Evolutionary conservation across 1,140 invertebrate genomes (phyloP).

Genomic region (Chironomus striatipennis): DNA sequence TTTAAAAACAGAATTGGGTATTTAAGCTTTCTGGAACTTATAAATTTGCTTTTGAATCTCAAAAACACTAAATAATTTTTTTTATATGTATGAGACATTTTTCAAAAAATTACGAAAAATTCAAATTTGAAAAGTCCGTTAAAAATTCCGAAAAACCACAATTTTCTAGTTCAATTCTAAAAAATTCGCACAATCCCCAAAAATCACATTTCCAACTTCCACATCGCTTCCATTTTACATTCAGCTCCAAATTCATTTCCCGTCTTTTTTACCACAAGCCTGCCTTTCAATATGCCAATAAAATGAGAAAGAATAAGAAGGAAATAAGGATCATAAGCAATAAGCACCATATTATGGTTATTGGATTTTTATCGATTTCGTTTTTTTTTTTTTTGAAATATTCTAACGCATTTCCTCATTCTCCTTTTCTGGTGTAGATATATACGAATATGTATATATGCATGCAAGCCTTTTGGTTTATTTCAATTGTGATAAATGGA

Average conservation of each 20-base stretch:
- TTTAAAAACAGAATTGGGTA: no score
- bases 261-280: no score
- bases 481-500: slow-evolving; percentile 20
- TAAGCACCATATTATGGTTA: slow-evolving; percentile 5
- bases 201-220: no score
- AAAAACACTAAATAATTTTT: no score
- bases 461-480: not conserved
- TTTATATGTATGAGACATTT: no score
- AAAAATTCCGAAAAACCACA: no score
- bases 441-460: not conserved
- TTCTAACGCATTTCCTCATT: not conserved
- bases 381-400: not conserved
- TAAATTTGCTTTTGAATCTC: no score
- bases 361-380: slow-evolving; percentile 18
- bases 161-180: no score
- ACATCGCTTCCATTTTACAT: no score
- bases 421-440: not conserved
- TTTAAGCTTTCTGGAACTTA: no score
- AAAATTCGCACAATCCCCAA: no score
- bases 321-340: not conserved
- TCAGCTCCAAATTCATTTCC: no score
- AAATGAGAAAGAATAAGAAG: not conserved
- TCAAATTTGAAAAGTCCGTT: not conserved
- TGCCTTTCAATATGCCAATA: not conserved
- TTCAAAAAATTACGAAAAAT: not conserved